Evolutionary conservation across 1,140 invertebrate genomes (phyloP).

Genomic region (Lepidotrigona ventralis): DNA sequence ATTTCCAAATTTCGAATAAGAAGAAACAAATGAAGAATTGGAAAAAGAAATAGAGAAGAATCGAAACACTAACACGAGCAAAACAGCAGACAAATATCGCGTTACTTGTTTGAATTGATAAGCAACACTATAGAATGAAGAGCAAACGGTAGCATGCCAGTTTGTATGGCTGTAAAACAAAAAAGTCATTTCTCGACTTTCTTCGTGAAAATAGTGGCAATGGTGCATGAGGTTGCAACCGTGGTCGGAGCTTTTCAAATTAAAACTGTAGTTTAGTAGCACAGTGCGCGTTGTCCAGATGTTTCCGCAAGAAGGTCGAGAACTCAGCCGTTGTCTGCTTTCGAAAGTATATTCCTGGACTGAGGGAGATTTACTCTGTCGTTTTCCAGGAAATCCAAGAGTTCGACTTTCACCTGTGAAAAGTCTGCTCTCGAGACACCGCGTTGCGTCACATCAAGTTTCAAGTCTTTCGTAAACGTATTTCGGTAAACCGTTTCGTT

Average conservation of each 20-base stretch:
- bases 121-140: conserved; percentile 51
- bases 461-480: not conserved
- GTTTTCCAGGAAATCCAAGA: not conserved
- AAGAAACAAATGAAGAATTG: not conserved
- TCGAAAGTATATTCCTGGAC: not conserved
- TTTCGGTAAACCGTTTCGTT: not conserved
- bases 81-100: not conserved
- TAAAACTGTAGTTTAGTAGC: conserved; percentile 75
- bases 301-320: not conserved
- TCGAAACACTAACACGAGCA: not conserved
- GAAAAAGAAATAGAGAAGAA: not conserved
- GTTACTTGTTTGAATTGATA: conserved; percentile 60
- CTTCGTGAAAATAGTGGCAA: conserved; percentile 71
- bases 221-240: conserved; percentile 38
- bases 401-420: not conserved
- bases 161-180: conserved; percentile 70
- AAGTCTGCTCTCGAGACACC: not conserved
- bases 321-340: not conserved
- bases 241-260: conserved; percentile 73
- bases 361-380: not conserved
- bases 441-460: not conserved
- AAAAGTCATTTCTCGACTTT: conserved; percentile 71
- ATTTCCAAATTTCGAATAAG: not conserved
- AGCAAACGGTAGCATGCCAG: conserved; percentile 34
- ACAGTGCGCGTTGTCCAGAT: conserved; percentile 9